These are phyloP conservation scores for Nephrotoma appendiculata DNA, from an alignment of 2,888 invertebrate genomes.

Conservation along the genomic window DNA sequence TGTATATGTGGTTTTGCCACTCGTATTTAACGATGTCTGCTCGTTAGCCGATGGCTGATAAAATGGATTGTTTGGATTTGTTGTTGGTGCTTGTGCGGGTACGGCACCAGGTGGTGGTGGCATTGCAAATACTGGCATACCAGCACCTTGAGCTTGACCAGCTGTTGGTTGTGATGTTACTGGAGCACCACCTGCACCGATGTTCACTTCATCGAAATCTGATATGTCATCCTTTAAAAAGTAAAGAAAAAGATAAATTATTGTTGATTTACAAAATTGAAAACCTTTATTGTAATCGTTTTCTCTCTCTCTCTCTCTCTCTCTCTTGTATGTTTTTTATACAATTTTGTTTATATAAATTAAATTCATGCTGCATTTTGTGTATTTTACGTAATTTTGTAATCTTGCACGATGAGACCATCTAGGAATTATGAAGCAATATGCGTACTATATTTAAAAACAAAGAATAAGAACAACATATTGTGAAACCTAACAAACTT, in stretches of 20 bases:
- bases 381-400: not conserved
- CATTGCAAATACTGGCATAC: slow-evolving; percentile 30
- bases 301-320: not conserved
- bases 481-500: too few relatives aligned
- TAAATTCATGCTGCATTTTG: not conserved
- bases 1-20: slow-evolving; percentile 32
- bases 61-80: slow-evolving; percentile 29
- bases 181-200: slow-evolving; percentile 21
- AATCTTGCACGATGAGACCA: not conserved
- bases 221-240: slow-evolving; percentile 26
- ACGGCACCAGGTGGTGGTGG: slow-evolving; percentile 20
- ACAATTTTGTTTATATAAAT: not conserved
- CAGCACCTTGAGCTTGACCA: slow-evolving; percentile 20
- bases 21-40: slow-evolving; percentile 31
- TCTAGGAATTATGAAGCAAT: too few relatives aligned
- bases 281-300: slow-evolving; percentile 5
- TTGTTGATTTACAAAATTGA: not conserved
- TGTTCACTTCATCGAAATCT: slow-evolving; percentile 29
- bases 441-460: not conserved
- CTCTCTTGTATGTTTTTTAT: not conserved
- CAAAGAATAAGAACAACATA: not conserved
- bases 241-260: not conserved
- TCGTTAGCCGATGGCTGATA: slow-evolving; percentile 22
- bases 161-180: slow-evolving; percentile 25
- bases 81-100: slow-evolving; percentile 20